Percentiles rank a stretch among this genome's conserved stretches.
These are phyloP conservation scores for Eurois occulta DNA, from an alignment of 2,888 invertebrate species.

Conservation along the genomic window DNA sequence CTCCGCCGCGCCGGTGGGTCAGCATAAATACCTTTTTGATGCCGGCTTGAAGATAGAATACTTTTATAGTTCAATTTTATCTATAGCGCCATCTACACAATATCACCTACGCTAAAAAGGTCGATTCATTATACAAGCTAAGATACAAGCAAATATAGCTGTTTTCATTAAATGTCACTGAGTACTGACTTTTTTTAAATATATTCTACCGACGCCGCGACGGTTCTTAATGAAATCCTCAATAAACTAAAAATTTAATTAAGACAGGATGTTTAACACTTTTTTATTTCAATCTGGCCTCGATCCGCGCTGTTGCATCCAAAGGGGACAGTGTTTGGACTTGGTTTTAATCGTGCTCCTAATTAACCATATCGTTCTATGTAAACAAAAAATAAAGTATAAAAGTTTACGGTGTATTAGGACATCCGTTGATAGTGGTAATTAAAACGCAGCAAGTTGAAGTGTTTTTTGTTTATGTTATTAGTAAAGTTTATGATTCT, in stretches of 20 bases:
- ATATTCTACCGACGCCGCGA: neutral
- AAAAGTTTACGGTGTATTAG: conserved; percentile 66
- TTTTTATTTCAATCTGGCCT: conserved; percentile 66
- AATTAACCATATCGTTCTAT: conserved; percentile 82
- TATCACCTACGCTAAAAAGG: too few species aligned
- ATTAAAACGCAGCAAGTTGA: conserved; percentile 62
- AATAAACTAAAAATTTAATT: conserved; percentile 66
- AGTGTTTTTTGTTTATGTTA: conserved; percentile 48
- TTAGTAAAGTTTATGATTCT: conserved; percentile 29
- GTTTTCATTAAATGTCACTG: neutral
- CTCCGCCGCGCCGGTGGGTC: too few species aligned
- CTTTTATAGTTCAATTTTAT: neutral
- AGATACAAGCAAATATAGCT: neutral
- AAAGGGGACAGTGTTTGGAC: conserved; percentile 71
- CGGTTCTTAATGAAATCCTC: conserved; percentile 45
- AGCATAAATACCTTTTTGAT: neutral
- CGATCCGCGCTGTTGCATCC: conserved; percentile 75
- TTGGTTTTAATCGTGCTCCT: conserved; percentile 74
- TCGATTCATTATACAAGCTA: too few species aligned
- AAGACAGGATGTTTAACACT: conserved; percentile 70
- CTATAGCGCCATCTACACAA: too few species aligned
- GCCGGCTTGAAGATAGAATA: neutral
- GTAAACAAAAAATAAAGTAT: conserved; percentile 72
- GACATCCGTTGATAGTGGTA: conserved; percentile 68
- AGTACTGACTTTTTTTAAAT: neutral